These are phyloP conservation scores for Scomber colias DNA, from an alignment of 2,113 vertebrate species.

Conservation along the genomic window DNA sequence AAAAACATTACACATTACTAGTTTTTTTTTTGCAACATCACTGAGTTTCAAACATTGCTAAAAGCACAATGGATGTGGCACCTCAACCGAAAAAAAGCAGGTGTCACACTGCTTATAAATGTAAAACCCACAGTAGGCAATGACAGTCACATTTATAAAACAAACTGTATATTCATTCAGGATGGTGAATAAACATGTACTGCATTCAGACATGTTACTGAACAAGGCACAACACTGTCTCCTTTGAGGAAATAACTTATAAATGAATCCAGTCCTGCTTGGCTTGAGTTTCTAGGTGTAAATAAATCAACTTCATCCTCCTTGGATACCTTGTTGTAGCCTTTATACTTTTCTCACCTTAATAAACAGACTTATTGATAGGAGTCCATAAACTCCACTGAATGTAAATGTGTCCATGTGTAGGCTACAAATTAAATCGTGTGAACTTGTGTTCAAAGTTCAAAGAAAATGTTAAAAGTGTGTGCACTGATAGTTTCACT, in stretches of 20 bases:
- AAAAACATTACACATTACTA: background rate
- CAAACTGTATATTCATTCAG: conserved; percentile 26
- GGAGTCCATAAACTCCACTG: background rate
- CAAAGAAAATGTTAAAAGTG: background rate
- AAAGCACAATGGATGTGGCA: conserved; percentile 24
- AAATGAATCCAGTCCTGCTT: conserved; percentile 38
- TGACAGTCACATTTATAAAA: conserved; percentile 5
- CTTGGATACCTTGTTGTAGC: background rate
- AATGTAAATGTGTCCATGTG: background rate
- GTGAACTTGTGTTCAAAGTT: conserved; percentile 8
- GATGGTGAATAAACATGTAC: conserved; percentile 19
- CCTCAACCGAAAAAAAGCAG: conserved; percentile 17
- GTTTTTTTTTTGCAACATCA: background rate
- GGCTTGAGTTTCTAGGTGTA: conserved; percentile 56
- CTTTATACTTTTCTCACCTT: background rate
- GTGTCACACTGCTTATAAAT: background rate
- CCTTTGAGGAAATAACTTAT: conserved; percentile 30
- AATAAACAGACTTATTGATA: background rate
- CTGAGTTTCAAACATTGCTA: background rate
- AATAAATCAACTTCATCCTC: conserved; percentile 68
- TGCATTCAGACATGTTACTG: conserved; percentile 27
- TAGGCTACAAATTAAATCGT: background rate
- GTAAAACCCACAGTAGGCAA: background rate
- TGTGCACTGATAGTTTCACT: background rate
- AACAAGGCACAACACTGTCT: conserved; percentile 50